Evolutionary conservation across 2,888 invertebrate genomes (phyloP), one percentile per base, ranked within the genome.

Genomic region (Portevinia maculata): DNA sequence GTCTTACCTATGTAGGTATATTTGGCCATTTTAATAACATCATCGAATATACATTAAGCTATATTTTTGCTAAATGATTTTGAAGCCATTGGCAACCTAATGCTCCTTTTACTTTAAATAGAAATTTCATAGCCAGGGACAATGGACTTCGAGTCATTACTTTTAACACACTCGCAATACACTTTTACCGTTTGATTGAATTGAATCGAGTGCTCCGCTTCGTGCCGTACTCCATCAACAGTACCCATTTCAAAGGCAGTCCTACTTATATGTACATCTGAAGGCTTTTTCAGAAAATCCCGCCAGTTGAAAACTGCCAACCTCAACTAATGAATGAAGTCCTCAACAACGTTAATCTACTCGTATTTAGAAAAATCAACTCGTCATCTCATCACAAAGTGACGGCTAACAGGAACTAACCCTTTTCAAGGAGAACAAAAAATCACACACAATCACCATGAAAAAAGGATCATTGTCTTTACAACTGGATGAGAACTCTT

Each of bases 321-420:
- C 65, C 53, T 28, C 28, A 44, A 15, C 60, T 83, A 71, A 83
- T 78, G 71, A 78, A 65, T 71, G 19, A 46, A 78, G 71, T 60
- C 48, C 64, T 65, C 19, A 73, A 76, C 65, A 60, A n/a, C 60
- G 73, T 71, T 78, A 78, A 78, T 83, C 71, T 78, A n/a, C n/a
- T n/a, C n/a, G n/a, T n/a, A 52, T 78, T 78, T 78, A 69, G 52
- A 28, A 60, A 83, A 83, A 83, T 73, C 78, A 78, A 78, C 62
- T 83, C 62, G 71, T 83, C 83, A 83, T 76, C 76, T 52, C 71
- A 70, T 65, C 65, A 71, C 65, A 67, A 62, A 78, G 50, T 41
- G 55, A 53, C 64, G 13, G 50, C 50, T 3, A 24, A 21, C 1
- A n/a, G 37, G 1, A 44, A 8, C 17, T 62, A 70, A 75, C 53